phyloP scores from a whole-genome alignment of 2,797 vertebrate genomes.

The Rhodeus uyekii region DNA sequence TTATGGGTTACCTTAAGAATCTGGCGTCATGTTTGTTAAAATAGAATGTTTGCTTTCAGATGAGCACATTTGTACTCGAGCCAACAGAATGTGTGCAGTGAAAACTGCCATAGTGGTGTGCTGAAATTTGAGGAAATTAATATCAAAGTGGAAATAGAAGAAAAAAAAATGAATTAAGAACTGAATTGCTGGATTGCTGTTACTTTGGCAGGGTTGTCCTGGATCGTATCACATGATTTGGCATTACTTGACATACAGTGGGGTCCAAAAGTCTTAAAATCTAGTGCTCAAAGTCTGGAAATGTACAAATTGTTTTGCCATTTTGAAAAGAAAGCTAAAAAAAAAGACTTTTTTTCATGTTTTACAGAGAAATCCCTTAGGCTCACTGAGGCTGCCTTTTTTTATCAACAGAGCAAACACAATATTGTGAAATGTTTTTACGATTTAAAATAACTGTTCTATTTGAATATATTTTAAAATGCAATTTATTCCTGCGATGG shows the following conservation, averaged over 20 bases:
- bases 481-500: not conserved
- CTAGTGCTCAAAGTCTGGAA: not conserved
- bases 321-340: not conserved
- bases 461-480: not conserved
- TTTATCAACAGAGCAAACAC: not conserved
- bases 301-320: not conserved
- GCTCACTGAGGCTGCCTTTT: not conserved
- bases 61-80: not conserved
- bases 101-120: not conserved
- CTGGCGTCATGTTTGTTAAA: slow-evolving; percentile 56
- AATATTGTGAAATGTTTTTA: not conserved
- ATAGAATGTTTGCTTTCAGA: slow-evolving; percentile 21
- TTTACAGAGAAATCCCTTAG: not conserved
- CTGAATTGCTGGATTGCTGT: not conserved
- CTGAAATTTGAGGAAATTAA: not conserved
- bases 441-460: not conserved
- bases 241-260: not conserved
- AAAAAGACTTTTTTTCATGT: not conserved
- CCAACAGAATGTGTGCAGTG: not conserved
- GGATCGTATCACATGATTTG: not conserved
- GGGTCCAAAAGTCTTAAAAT: not conserved
- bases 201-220: not conserved
- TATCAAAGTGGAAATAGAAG: not conserved
- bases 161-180: not conserved
- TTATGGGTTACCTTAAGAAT: slow-evolving; percentile 57